Conservation (phyloP, 2,797 vertebrate genomes). For the Cyclura pinguis region DNA sequence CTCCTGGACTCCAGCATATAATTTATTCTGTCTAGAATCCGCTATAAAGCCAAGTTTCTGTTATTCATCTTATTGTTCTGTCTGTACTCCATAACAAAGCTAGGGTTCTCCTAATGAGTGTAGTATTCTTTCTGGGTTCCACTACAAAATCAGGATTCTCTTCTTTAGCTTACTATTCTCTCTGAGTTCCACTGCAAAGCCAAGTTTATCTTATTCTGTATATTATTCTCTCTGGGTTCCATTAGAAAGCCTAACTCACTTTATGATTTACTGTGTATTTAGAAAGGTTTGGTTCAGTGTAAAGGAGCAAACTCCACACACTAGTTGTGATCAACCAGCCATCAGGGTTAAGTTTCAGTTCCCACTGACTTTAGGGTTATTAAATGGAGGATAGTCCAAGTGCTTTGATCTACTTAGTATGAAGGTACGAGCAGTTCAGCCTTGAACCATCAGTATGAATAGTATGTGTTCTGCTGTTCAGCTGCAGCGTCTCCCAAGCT, state of each 20-base stretch:
- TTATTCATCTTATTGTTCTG: too few species aligned
- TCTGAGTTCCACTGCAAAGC: too few species aligned
- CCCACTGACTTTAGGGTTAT: background rate
- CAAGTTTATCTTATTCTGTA: too few species aligned
- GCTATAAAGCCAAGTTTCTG: too few species aligned
- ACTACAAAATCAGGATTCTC: too few species aligned
- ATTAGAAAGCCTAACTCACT: background rate
- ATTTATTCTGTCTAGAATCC: too few species aligned
- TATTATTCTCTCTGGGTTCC: background rate
- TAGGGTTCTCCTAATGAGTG: too few species aligned
- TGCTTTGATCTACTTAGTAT: constrained; percentile 1
- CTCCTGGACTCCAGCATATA: too few species aligned
- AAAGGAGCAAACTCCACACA: background rate
- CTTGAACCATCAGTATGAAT: background rate
- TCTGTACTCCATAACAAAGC: too few species aligned
- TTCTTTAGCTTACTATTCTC: too few species aligned
- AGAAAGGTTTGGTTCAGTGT: background rate
- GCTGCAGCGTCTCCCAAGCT: background rate
- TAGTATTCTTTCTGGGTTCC: too few species aligned
- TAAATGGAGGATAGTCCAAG: background rate
- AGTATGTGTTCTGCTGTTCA: constrained; percentile 1
- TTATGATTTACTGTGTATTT: background rate
- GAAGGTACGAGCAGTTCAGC: background rate
- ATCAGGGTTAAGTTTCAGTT: constrained; percentile 10
- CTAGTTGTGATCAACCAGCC: background rate